Evolutionary conservation across 2,797 vertebrate genomes (phyloP).

Genomic region (Anabacerthia variegaticeps): DNA sequence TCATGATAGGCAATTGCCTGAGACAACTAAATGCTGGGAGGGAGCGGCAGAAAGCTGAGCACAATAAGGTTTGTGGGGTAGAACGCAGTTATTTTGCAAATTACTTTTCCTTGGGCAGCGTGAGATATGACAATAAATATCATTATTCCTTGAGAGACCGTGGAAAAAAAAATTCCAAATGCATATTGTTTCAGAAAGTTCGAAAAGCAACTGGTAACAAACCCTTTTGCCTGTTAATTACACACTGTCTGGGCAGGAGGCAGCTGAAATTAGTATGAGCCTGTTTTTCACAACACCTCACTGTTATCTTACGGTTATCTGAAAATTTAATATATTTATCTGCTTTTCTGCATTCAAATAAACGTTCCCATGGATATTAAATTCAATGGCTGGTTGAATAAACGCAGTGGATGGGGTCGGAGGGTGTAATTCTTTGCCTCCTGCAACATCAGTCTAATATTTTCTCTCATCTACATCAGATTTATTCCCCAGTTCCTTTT

Average conservation of each 20-base stretch:
- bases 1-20: slow-evolving; percentile 71
- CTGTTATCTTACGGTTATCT: not conserved
- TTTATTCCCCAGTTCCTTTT: slow-evolving; percentile 58
- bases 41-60: slow-evolving; percentile 7
- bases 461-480: slow-evolving; percentile 56
- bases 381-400: not conserved
- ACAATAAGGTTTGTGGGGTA: not conserved
- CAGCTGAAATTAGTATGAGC: not conserved
- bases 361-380: not conserved
- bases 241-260: not conserved
- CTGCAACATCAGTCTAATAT: slow-evolving; percentile 6
- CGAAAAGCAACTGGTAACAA: slow-evolving; percentile 21
- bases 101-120: not conserved
- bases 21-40: slow-evolving; percentile 61
- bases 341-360: not conserved
- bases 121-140: not conserved
- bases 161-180: not conserved
- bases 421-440: not conserved
- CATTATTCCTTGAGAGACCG: not conserved
- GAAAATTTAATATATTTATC: not conserved
- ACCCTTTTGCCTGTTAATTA: not conserved
- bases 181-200: slow-evolving; percentile 10
- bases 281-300: not conserved
- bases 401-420: not conserved
- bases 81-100: not conserved